phyloP scores from a whole-genome alignment of 2,797 vertebrate species.

The Thamnophis elegans region DNA sequence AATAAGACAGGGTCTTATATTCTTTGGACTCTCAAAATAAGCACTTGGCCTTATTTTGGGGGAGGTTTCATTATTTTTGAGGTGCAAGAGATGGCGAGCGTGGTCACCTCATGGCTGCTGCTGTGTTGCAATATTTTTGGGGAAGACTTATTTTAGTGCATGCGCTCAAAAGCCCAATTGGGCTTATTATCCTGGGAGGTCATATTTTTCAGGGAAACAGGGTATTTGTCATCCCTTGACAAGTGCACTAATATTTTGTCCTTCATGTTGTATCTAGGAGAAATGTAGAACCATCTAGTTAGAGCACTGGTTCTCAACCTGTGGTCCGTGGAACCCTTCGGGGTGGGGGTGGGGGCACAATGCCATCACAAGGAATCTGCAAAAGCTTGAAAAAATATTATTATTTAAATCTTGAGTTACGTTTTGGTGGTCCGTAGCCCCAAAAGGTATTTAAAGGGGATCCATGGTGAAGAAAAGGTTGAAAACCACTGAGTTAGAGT shows the following conservation, averaged over 20 bases:
- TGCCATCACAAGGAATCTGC: not conserved
- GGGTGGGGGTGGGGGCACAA: not conserved
- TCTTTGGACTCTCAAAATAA: too few species aligned
- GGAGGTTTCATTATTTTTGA: too few species aligned
- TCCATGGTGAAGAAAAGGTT: not conserved
- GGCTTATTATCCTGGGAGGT: too few species aligned
- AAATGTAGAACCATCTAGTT: not conserved
- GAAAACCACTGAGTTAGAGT: not conserved
- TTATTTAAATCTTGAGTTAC: not conserved
- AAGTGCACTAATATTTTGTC: not conserved
- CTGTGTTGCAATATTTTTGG: too few species aligned
- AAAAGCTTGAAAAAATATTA: not conserved
- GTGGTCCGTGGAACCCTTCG: not conserved
- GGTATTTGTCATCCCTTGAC: not conserved
- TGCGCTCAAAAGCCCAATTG: too few species aligned
- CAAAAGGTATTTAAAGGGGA: not conserved
- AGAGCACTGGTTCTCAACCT: not conserved
- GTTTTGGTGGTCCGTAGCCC: not conserved
- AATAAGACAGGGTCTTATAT: too few species aligned
- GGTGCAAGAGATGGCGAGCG: too few species aligned
- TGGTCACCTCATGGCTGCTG: too few species aligned
- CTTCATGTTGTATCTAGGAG: too few species aligned
- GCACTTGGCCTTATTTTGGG: too few species aligned
- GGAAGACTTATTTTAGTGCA: too few species aligned
- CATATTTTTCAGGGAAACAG: too few species aligned